Evolutionary conservation across 2,888 invertebrate genomes (phyloP).

Genomic region (Xylota segnis): DNA sequence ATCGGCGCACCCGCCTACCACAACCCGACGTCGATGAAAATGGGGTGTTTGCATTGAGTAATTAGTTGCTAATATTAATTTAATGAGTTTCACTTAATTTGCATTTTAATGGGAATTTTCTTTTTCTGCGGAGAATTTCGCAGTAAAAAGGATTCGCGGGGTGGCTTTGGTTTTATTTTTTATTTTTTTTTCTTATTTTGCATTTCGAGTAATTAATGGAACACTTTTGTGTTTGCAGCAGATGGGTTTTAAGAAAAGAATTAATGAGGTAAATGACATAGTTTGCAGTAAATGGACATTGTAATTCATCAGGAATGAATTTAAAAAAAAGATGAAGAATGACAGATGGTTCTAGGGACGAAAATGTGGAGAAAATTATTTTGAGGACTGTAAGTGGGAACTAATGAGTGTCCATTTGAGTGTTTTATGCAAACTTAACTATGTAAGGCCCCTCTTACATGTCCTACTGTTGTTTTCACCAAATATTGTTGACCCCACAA

Average conservation of each 20-base stretch:
- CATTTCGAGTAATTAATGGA: conserved; percentile 60
- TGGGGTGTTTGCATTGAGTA: conserved; percentile 71
- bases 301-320: neutral
- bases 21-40: conserved; percentile 51
- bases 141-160: conserved; percentile 45
- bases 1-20: conserved; percentile 6
- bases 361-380: no score
- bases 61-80: conserved; percentile 77
- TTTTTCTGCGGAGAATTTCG: conserved; percentile 27
- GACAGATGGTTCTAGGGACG: no score
- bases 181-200: neutral
- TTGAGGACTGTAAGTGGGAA: no score
- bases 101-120: conserved; percentile 70
- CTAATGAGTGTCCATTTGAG: no score
- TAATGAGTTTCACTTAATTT: conserved; percentile 76
- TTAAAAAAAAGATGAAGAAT: neutral
- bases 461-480: no score
- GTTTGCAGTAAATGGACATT: conserved; percentile 23
- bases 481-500: no score
- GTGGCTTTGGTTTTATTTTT: conserved; percentile 11
- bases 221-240: conserved; percentile 46
- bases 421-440: no score
- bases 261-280: conserved; percentile 53
- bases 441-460: no score
- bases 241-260: conserved; percentile 44